Evolutionary conservation across 2,888 invertebrate species (phyloP), one percentile per base, ranked within the genome.

Genomic region (Lasioglossum leucozonium): DNA sequence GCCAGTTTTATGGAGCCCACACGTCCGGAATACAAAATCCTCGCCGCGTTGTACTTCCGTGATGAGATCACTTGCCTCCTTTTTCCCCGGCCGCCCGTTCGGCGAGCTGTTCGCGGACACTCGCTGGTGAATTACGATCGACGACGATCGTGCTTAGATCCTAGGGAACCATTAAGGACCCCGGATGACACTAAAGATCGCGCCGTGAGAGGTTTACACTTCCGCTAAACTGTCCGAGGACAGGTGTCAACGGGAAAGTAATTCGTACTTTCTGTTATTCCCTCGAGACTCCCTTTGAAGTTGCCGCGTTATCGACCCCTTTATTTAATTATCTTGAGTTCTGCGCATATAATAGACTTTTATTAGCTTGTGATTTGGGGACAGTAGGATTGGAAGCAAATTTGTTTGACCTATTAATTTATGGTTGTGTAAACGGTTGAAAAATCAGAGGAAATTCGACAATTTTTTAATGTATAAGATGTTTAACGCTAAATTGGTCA

Each of bases 1-100:
- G 84, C 83, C 74, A 86, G 84, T 89, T 90, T 90, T 90, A 89
- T 82, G 79, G 83, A 77, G 72, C 80, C 81, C 84, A 85, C 81
- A 84, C 83, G 86, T 62, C 62, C 77, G 78, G 86, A 89, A 90
- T 90, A 89, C 84, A 72, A 62, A 86, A 88, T 77, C 44, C 30
- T 40, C 37, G 47, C 47, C 51, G 58, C 44, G 30, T 26, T 47
- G 37, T 37, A 90, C 86, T 89, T 89, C 90, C 86, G 90, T 67
- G 86, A 90, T 88, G 80, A 79, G 79, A 82, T 88, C 82, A 80
- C 69, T 74, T 72, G 72, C 22, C 47, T 75, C n/a, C 44, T 69
- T 42, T 55, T 69, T 55, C 34, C 13, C 40, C 74, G 10, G 11
- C 58, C 65, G 71, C 30, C 47, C 42, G 79, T 77, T 81, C 47